A percentile compares a stretch with the other conserved stretches of the same genome.
Conservation (phyloP, 2,113 vertebrate genomes). For the Gopherus flavomarginatus region DNA sequence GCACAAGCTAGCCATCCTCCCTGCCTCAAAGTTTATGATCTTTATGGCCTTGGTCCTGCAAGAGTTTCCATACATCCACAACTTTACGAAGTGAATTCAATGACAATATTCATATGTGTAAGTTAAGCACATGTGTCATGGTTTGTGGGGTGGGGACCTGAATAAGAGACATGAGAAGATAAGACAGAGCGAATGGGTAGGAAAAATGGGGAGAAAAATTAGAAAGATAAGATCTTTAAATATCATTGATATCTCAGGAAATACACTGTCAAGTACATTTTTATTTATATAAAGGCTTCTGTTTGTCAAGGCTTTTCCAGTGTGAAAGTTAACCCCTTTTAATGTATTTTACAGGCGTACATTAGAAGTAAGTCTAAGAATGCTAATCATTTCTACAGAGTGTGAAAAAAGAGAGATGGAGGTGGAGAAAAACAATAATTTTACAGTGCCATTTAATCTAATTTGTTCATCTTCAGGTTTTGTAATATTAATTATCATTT, state of each 20-base stretch:
- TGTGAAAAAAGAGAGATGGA: not conserved
- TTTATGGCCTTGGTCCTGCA: not conserved
- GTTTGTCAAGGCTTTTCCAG: not conserved
- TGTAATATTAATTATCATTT: conserved; percentile 27
- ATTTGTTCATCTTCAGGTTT: conserved; percentile 33
- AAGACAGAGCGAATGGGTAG: not conserved
- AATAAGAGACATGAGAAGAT: not conserved
- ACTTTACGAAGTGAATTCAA: not conserved
- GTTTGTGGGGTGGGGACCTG: not conserved
- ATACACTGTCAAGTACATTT: not conserved
- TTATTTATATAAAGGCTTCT: not conserved
- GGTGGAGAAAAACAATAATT: not conserved
- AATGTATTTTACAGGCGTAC: not conserved
- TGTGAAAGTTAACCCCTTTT: not conserved
- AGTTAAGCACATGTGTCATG: not conserved
- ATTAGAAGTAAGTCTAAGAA: not conserved
- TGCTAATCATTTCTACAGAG: not conserved
- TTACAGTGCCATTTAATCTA: not conserved
- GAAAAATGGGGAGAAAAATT: not conserved
- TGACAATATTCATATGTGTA: not conserved
- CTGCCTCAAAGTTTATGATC: not conserved
- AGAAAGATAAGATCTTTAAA: not conserved
- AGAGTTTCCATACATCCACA: not conserved
- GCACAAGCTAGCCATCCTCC: accelerated
- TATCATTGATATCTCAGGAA: not conserved